Evolutionary conservation across 37 sponge, comb jelly and placozoan genomes (phyloP).

Genomic region (Cliona cf. orientalis): DNA sequence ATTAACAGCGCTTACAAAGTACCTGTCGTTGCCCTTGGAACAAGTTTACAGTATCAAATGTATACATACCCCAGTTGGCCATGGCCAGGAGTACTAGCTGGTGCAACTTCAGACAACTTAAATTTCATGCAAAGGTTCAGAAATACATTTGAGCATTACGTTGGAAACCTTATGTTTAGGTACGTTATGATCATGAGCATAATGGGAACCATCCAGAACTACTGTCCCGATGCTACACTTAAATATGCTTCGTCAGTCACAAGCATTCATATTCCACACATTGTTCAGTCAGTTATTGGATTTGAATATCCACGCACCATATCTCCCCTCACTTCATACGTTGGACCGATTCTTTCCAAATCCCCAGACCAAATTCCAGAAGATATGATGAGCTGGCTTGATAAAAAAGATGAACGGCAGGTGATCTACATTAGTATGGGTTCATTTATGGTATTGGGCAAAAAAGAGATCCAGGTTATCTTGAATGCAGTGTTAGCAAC

Average conservation of each 20-base stretch:
- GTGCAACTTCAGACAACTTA: neutral
- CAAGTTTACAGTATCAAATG: neutral
- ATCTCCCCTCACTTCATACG: constrained; percentile 35
- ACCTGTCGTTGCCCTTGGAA: neutral
- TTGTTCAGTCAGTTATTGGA: constrained; percentile 42
- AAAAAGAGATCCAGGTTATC: constrained; percentile 23
- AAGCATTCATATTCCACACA: constrained; percentile 13
- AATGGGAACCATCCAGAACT: too few species aligned
- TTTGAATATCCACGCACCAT: constrained; percentile 53
- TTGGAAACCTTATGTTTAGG: too few species aligned
- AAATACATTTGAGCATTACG: too few species aligned
- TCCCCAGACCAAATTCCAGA: constrained; percentile 19
- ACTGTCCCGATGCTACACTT: too few species aligned
- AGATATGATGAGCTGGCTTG: constrained; percentile 43
- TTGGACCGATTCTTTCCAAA: constrained; percentile 43
- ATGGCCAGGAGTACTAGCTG: neutral
- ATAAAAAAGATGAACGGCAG: neutral
- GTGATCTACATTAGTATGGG: constrained; percentile 85
- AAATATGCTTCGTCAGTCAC: too few species aligned
- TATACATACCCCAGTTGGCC: constrained; percentile 1
- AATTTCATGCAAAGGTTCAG: neutral
- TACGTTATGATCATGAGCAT: too few species aligned
- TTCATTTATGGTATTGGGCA: neutral
- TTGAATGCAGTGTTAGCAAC: constrained; percentile 27
- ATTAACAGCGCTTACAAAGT: neutral